Conservation (phyloP, 2,888 invertebrate genomes). For the Heliconius cydno region DNA sequence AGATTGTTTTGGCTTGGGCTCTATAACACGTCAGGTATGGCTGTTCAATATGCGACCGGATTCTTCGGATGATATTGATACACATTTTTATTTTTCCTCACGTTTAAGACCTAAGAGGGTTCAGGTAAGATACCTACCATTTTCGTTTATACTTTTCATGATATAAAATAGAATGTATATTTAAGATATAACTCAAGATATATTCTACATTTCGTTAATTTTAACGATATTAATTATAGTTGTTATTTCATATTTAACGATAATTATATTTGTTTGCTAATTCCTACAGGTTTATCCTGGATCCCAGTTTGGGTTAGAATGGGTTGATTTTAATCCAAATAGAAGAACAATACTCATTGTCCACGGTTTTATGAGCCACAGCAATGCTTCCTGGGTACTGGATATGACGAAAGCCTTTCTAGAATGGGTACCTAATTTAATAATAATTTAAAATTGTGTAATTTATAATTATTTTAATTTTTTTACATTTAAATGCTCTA, state of each 20-base stretch:
- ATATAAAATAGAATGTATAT: too few species aligned
- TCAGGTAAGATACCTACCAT: slow-evolving; percentile 60
- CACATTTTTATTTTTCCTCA: slow-evolving; percentile 79
- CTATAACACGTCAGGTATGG: slow-evolving; percentile 63
- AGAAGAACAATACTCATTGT: slow-evolving; percentile 84
- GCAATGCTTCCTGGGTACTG: slow-evolving; percentile 83
- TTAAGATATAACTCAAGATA: too few species aligned
- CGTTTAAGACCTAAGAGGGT: slow-evolving; percentile 66
- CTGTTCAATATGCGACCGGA: slow-evolving; percentile 75
- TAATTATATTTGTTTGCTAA: background rate
- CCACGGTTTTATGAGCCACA: slow-evolving; percentile 85
- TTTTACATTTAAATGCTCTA: too few species aligned
- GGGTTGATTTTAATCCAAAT: slow-evolving; percentile 81
- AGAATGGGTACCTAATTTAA: slow-evolving; percentile 70
- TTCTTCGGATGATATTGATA: slow-evolving; percentile 70
- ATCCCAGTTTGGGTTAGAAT: slow-evolving; percentile 81
- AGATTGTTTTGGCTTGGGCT: slow-evolving; percentile 82
- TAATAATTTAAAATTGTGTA: background rate
- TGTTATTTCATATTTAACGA: too few species aligned
- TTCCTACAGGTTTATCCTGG: slow-evolving; percentile 67
- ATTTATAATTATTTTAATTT: too few species aligned
- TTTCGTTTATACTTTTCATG: background rate
- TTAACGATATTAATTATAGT: too few species aligned
- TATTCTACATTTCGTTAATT: too few species aligned
- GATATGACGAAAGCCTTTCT: slow-evolving; percentile 84